Percentiles rank a stretch among this genome's conserved stretches.
These are phyloP conservation scores for Gerosis bhagava DNA, from an alignment of 2,888 invertebrate species.

Conservation along the genomic window DNA sequence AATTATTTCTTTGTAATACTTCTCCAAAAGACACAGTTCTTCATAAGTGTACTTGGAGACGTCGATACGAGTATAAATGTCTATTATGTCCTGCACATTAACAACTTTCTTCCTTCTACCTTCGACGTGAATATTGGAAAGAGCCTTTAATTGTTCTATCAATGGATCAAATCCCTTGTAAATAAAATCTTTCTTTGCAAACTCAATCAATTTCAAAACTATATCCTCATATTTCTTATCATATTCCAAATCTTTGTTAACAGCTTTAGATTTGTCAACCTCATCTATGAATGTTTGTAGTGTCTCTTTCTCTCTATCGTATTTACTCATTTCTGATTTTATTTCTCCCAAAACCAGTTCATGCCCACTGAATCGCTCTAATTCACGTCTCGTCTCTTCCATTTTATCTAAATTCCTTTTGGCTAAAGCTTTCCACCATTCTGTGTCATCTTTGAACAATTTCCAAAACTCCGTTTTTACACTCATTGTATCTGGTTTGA, in stretches of 20 bases:
- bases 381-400: constrained; percentile 68
- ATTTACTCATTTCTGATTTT: constrained; percentile 57
- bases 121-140: constrained; percentile 63
- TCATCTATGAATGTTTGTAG: constrained; percentile 68
- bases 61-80: constrained; percentile 69
- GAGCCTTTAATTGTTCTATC: constrained; percentile 63
- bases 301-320: constrained; percentile 62
- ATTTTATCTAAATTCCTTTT: constrained; percentile 72
- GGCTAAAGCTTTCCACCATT: constrained; percentile 75
- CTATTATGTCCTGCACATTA: constrained; percentile 64
- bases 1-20: constrained; percentile 73
- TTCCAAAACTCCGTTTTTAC: constrained; percentile 60
- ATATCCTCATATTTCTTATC: constrained; percentile 75
- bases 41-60: constrained; percentile 70
- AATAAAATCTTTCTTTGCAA: constrained; percentile 73
- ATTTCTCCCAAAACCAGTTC: constrained; percentile 68
- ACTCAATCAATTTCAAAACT: constrained; percentile 68
- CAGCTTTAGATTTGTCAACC: constrained; percentile 64
- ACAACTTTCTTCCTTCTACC: constrained; percentile 55
- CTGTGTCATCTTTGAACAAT: constrained; percentile 72
- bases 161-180: constrained; percentile 77
- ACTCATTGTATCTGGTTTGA: constrained; percentile 44
- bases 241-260: constrained; percentile 65
- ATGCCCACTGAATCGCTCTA: constrained; percentile 72
- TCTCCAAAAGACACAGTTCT: constrained; percentile 70